A percentile compares a stretch with the other conserved stretches of the same genome.
Evolutionary conservation across 2,797 vertebrate genomes (phyloP).

Genomic region (Danio albolineatus): DNA sequence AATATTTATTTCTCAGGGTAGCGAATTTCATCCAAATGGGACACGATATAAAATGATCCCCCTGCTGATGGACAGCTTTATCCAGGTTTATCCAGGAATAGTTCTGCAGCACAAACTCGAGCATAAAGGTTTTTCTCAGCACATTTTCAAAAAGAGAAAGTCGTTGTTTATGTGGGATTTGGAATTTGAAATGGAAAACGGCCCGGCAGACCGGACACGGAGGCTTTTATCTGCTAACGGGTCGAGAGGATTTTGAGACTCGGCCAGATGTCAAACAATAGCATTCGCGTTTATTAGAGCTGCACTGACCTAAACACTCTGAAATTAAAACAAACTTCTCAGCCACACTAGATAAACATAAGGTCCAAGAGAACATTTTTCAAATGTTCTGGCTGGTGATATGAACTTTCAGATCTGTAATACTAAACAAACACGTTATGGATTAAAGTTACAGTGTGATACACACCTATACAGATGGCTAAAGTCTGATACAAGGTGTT

Average conservation of each 20-base stretch:
- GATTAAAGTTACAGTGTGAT: constrained; percentile 8
- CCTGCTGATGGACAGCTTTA: background rate
- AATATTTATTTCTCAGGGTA: constrained; percentile 32
- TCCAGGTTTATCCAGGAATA: constrained; percentile 7
- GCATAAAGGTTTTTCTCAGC: background rate
- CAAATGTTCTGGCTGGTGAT: constrained; percentile 2
- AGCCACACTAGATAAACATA: constrained; percentile 2
- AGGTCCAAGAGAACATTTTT: background rate
- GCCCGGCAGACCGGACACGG: constrained; percentile 6
- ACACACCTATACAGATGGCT: constrained; percentile 2
- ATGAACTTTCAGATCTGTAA: constrained; percentile 6
- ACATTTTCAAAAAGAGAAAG: background rate
- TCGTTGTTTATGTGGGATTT: background rate
- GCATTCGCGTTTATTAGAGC: constrained; percentile 38
- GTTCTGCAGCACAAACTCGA: background rate
- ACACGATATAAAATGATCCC: constrained; percentile 3
- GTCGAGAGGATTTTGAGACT: constrained; percentile 23
- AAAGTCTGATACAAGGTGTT: background rate
- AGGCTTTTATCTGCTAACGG: constrained; percentile 38
- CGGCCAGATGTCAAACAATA: constrained; percentile 43
- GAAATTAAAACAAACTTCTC: constrained; percentile 41
- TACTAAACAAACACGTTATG: constrained; percentile 15
- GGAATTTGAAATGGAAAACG: constrained; percentile 12
- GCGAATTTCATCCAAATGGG: constrained; percentile 22
- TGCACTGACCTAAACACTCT: constrained; percentile 27